Evolutionary conservation across 2,797 vertebrate species (phyloP).

Genomic region (Buphagus erythrorhynchus): DNA sequence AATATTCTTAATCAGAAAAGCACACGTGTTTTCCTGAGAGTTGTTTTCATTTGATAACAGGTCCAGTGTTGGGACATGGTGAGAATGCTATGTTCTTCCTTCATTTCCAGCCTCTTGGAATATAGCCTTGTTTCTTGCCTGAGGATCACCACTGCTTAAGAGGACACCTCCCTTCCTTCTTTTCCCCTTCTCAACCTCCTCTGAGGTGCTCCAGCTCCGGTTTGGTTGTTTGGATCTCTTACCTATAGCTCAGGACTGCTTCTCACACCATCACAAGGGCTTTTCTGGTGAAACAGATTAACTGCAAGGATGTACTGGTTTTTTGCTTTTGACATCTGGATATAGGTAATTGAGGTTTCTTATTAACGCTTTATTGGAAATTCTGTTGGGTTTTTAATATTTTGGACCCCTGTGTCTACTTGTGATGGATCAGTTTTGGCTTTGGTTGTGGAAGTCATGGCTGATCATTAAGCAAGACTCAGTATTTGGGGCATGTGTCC

Average conservation of each 20-base stretch:
- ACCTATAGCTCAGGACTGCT: not conserved
- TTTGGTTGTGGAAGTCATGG: not conserved
- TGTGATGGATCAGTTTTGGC: rapidly evolving
- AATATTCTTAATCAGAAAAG: not conserved
- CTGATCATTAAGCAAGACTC: not conserved
- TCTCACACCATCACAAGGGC: not conserved
- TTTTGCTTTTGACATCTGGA: not conserved
- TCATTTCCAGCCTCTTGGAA: rapidly evolving
- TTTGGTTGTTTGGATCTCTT: not conserved
- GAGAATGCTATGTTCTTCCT: not conserved
- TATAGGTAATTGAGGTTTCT: not conserved
- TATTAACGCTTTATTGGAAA: not conserved
- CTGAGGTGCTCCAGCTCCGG: not conserved
- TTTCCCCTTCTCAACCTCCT: not conserved
- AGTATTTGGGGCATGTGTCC: not conserved
- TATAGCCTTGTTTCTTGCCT: not conserved
- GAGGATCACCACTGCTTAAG: not conserved
- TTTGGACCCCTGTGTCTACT: not conserved
- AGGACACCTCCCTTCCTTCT: not conserved
- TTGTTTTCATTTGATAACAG: constrained; percentile 1
- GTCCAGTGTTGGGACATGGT: not conserved
- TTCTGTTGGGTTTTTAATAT: rapidly evolving
- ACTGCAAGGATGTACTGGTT: not conserved
- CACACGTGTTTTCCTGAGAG: not conserved
- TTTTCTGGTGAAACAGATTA: not conserved